Evolutionary conservation across 2,113 vertebrate species (phyloP).

Genomic region (Hemibagrus wyckioides): DNA sequence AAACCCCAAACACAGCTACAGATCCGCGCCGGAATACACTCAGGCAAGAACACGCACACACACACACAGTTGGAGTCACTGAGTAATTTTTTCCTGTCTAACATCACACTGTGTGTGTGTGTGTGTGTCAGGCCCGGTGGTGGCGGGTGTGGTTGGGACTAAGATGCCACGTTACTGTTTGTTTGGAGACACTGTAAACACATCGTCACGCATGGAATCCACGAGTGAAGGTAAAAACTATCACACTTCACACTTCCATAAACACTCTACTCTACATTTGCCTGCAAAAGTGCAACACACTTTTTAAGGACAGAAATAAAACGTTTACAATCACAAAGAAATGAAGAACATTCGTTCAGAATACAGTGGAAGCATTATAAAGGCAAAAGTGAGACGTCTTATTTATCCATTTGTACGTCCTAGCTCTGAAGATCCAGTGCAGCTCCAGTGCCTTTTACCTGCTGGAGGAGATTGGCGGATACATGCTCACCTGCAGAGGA

Average conservation of each 20-base stretch:
- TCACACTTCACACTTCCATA: not conserved
- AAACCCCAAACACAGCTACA: slow-evolving; percentile 78
- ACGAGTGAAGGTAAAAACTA: slow-evolving; percentile 77
- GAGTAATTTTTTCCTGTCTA: not conserved
- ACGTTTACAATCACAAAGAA: not conserved
- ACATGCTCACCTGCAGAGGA: slow-evolving; percentile 80
- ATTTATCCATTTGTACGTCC: not conserved
- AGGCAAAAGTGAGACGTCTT: not conserved
- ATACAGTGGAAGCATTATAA: not conserved
- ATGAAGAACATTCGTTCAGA: not conserved
- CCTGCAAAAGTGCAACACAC: not conserved
- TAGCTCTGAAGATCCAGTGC: slow-evolving; percentile 89
- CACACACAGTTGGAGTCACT: slow-evolving; percentile 1
- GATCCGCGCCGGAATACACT: slow-evolving; percentile 77
- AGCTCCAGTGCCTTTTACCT: slow-evolving; percentile 81
- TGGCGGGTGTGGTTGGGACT: slow-evolving; percentile 87
- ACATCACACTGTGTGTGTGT: not conserved
- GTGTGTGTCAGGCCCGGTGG: slow-evolving; percentile 77
- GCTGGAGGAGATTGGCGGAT: slow-evolving; percentile 85
- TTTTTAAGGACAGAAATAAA: not conserved
- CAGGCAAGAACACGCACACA: not conserved
- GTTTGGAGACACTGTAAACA: slow-evolving; percentile 92
- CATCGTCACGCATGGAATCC: slow-evolving; percentile 90
- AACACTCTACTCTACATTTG: not conserved
- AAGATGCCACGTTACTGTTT: slow-evolving; percentile 92